Percentiles rank a stretch among this genome's conserved stretches.
Evolutionary conservation across 2,113 vertebrate genomes (phyloP).

Genomic region (Calyptomena viridis): DNA sequence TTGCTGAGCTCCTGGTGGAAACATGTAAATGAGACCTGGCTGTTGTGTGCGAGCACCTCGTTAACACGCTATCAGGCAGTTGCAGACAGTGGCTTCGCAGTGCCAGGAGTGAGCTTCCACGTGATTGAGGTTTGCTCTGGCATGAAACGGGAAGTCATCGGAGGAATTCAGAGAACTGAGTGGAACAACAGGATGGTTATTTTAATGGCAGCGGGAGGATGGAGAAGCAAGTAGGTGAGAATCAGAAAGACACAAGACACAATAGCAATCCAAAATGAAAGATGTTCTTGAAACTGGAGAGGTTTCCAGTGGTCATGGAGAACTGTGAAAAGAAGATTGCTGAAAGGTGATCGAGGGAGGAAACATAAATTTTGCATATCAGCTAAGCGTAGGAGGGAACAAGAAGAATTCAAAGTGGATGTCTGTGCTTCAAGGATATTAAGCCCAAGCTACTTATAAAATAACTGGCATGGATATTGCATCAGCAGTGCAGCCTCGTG

Average conservation of each 20-base stretch:
- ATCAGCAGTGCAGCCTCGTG: background rate
- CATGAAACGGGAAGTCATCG: accelerated
- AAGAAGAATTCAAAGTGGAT: background rate
- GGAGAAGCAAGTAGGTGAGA: background rate
- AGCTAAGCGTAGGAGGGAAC: background rate
- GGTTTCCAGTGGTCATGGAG: background rate
- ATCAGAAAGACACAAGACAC: background rate
- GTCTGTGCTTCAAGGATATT: background rate
- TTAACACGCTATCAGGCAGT: background rate
- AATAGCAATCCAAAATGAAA: background rate
- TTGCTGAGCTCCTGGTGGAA: background rate
- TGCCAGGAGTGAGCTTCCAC: background rate
- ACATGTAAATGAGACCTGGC: background rate
- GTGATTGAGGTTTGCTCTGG: background rate
- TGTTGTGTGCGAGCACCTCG: background rate
- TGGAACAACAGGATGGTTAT: background rate
- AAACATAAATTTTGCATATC: background rate
- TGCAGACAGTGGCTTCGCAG: background rate
- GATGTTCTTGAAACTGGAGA: background rate
- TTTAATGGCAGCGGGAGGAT: background rate
- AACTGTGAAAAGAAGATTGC: background rate
- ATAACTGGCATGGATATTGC: background rate
- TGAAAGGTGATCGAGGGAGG: background rate
- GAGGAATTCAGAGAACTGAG: background rate
- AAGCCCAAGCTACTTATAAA: background rate